Base-by-base conservation (phyloP, 2,797 vertebrate species). In the Phylloscopus collybita region DNA sequence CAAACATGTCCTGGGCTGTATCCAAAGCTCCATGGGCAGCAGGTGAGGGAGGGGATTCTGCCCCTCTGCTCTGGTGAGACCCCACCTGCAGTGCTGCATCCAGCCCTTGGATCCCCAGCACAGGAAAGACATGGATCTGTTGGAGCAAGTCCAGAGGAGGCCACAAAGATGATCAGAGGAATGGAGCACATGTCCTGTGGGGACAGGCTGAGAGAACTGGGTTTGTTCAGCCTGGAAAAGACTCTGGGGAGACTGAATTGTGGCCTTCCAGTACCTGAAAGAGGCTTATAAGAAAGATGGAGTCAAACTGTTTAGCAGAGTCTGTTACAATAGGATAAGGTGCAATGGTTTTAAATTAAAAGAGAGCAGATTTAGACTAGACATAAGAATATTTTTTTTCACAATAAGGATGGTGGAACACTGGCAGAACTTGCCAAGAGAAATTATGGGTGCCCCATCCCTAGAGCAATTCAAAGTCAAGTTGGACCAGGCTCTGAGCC, bases 131-230 rank as follows among this genome's bases (percentile, higher is more conserved):
- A 27, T 2, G 14, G 38, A 30, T 0, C 17, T 45, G 25, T 4
- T 71, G n/a, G 38, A 81, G 9, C 0, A 0, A 53, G 47, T 15
- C 26, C 30, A 29, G 22, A 59, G 16, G 18, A 56, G 15, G 6
- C 7, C 38, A 71, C 17, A 2, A 50, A 30, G 21, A 20, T 34
- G 20, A 10, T 34, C 17, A 40, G 25, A 59, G 30, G 25, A 9
- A 26, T 53, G 38, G 17, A 40, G 13, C 4, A 59, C 25, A 6
- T 30, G 1, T 72, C 6, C 30, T 8, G 0, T 23, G n/a, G 22
- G 56, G 15, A 83, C 51, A 45, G n/a, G 14, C 18, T 78, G 29
- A 59, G 51, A 40, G 12, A 27, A 22, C 3, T 40, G 17, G 14
- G 3, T n/a, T 78, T 44, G 10, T 20, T 59, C n/a, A 40, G 20